Base-by-base conservation (phyloP, 2,113 vertebrate species). In the Prionailurus viverrinus region DNA sequence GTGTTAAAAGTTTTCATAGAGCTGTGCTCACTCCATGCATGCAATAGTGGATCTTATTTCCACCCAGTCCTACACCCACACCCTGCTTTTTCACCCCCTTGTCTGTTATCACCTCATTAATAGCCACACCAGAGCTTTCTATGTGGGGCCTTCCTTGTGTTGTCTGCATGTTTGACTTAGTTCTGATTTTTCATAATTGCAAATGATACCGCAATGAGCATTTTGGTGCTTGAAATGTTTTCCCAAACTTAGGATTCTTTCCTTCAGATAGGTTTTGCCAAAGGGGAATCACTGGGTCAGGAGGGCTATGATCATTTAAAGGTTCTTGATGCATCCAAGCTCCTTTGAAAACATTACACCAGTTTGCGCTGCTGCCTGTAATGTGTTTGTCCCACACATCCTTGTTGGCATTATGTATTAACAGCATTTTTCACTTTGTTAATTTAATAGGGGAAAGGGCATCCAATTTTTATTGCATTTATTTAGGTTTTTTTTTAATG, bases 1-100 rank as follows among this genome's bases (percentile, higher is more conserved):
- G 6, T 39, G 31, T 58, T 84, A 15, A 29, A 3, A 58, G 21
- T 65, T 91, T 79, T 76, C 68, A 8, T 23, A 39, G 4, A 58
- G 65, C 29, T 45, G 3, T 79, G 61, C 16, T 68, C n/a, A 7
- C 25, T 69, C 61, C 14, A 36, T 5, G 7, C 6, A 2, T n/a
- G 16, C 18, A 58, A 1, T 21, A 27, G 18, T 8, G 39, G 21
- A 29, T 12, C 25, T 66, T 48, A 36, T n/a, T 48, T 74, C n/a
- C 16, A 8, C 1, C 4, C 12, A 8, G 8, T 18, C 7, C 55
- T 15, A 25, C 9, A 12, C 14, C n/a, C 53, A 19, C n/a, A 39
- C n/a, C 19, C 41, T 48, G 5, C 14, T 58, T 6, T 58, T 2
- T 48, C 33, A 53, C 48, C n/a, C 10, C 1, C 0, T 12, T 0